phyloP scores from a whole-genome alignment of 2,113 vertebrate species.

The Electrona antarctica region DNA sequence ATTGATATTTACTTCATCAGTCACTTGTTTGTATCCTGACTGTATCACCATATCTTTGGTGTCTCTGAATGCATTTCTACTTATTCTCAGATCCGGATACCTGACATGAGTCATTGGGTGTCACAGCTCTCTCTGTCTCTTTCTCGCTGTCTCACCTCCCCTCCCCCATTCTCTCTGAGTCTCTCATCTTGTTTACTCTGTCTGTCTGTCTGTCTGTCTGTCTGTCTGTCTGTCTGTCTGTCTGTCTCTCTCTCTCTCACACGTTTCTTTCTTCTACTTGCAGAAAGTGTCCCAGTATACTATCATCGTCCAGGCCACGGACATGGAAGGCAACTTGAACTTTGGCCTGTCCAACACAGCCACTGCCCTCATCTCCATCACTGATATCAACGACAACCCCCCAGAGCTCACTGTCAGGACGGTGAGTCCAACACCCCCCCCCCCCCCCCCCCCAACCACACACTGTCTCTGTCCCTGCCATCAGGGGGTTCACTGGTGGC shows the following conservation, averaged over 20 bases:
- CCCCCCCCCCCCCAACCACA: too few species aligned
- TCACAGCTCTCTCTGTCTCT: too few species aligned
- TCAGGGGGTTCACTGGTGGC: constrained; percentile 43
- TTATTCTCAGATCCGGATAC: not conserved
- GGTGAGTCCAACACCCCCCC: constrained; percentile 81
- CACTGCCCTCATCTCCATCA: constrained; percentile 91
- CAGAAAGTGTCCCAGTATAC: constrained; percentile 98
- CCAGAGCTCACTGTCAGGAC: constrained; percentile 91
- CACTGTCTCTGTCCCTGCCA: constrained; percentile 40
- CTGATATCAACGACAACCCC: constrained; percentile 96
- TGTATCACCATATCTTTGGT: not conserved
- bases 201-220: too few species aligned
- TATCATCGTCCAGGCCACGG: constrained; percentile 94
- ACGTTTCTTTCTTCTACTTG: constrained; percentile 25
- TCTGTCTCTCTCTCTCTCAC: constrained; percentile 17
- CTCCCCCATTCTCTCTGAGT: too few species aligned
- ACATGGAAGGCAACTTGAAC: constrained; percentile 97
- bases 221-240: too few species aligned
- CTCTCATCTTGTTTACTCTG: too few species aligned
- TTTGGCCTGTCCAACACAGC: constrained; percentile 97
- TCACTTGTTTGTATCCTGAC: not conserved
- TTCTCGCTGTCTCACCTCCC: too few species aligned
- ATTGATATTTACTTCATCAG: too few species aligned
- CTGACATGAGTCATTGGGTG: too few species aligned
- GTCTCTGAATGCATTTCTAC: not conserved